Evolutionary conservation across 1,140 invertebrate genomes (phyloP).

Genomic region (Plectrocnemia conspersa): DNA sequence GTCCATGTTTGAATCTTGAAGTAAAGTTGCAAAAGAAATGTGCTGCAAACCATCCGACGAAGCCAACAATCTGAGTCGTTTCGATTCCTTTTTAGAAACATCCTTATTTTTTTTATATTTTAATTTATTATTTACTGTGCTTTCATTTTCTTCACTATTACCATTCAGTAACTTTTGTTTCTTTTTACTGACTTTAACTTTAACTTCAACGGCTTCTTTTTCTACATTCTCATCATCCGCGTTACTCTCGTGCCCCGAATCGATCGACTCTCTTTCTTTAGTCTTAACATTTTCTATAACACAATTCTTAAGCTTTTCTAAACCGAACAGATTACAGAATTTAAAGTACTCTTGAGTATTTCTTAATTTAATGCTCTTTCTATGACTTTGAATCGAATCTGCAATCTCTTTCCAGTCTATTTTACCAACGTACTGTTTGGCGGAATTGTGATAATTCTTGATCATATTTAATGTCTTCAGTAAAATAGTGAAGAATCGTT

Average conservation of each 20-base stretch:
- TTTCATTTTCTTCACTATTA: conserved; percentile 29
- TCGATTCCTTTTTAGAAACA: conserved; percentile 41
- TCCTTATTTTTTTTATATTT: conserved; percentile 22
- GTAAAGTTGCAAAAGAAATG: conserved; percentile 37
- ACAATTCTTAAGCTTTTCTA: conserved; percentile 29
- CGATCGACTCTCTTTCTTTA: conserved; percentile 27
- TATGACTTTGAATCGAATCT: conserved; percentile 17
- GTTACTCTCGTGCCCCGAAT: conserved; percentile 32
- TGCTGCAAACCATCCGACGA: conserved; percentile 40
- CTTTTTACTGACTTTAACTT: conserved; percentile 16
- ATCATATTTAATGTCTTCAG: conserved; percentile 28
- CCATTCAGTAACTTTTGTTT: conserved; percentile 12
- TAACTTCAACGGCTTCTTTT: conserved; percentile 5
- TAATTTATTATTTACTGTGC: conserved; percentile 2
- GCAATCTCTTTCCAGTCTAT: conserved; percentile 25
- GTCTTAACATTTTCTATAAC: not conserved
- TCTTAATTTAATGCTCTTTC: conserved; percentile 22
- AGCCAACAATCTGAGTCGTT: conserved; percentile 38
- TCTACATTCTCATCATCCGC: not conserved
- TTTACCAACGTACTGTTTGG: conserved; percentile 12
- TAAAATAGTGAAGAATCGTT: conserved; percentile 29
- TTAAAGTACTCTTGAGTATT: conserved; percentile 32
- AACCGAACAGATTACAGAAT: conserved; percentile 27
- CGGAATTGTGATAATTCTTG: conserved; percentile 24
- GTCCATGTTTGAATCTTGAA: conserved; percentile 23